Percentiles rank a stretch among this genome's conserved stretches.
These are phyloP conservation scores for Numenius arquata DNA, from an alignment of 2,113 vertebrate genomes.

Conservation along the genomic window DNA sequence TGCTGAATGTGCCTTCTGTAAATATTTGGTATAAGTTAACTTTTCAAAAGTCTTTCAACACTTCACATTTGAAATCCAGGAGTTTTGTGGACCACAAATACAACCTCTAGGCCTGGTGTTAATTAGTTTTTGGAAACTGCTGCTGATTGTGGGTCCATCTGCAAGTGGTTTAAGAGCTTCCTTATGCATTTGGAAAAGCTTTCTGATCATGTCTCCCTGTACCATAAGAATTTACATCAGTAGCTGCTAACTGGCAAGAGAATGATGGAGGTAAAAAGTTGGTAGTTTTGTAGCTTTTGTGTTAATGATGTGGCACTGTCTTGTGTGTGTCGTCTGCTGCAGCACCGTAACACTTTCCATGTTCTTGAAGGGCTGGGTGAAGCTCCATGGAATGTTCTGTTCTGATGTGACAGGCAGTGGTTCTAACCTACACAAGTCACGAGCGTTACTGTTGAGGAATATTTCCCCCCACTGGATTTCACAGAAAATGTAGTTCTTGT, in stretches of 20 bases:
- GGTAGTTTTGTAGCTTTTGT: background rate
- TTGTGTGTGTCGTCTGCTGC: background rate
- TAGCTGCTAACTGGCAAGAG: background rate
- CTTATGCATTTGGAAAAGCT: background rate
- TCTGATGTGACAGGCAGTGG: background rate
- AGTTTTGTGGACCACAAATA: background rate
- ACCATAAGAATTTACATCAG: background rate
- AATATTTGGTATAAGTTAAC: background rate
- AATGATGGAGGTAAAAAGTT: background rate
- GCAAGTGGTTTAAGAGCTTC: background rate
- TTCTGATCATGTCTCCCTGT: background rate
- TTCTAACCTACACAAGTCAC: background rate
- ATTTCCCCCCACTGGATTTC: background rate
- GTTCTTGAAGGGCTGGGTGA: background rate
- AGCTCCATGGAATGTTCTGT: background rate
- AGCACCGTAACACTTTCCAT: rapidly evolving
- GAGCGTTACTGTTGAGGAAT: background rate
- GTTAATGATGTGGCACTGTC: background rate
- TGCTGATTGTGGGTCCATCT: background rate
- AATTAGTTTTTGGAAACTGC: background rate
- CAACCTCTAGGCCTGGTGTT: background rate
- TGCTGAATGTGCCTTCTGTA: background rate
- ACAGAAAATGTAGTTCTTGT: background rate
- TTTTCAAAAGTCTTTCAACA: background rate
- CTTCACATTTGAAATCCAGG: background rate